phyloP scores from a whole-genome alignment of 2,113 vertebrate species.

The Ascaphus truei region DNA sequence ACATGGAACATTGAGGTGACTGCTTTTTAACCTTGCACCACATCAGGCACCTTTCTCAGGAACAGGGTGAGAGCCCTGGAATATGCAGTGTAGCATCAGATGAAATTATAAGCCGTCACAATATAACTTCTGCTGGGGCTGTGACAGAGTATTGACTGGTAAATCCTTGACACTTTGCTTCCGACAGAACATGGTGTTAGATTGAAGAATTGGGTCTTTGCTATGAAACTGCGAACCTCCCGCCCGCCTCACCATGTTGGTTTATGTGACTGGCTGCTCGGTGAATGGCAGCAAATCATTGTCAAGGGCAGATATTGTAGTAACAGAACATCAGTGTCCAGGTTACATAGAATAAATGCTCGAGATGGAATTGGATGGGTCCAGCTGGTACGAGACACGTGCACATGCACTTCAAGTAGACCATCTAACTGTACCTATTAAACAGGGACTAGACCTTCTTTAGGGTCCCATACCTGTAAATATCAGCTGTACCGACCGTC shows the following conservation, averaged over 20 bases:
- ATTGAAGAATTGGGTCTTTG: conserved; percentile 20
- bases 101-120: conserved; percentile 17
- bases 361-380: background rate
- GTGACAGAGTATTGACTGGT: conserved; percentile 17
- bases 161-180: conserved; percentile 24
- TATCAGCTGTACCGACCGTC: no score
- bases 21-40: no score
- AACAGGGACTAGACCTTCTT: no score
- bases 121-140: background rate
- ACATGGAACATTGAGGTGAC: no score
- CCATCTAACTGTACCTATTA: no score
- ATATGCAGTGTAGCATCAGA: no score
- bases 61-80: no score
- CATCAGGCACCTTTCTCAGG: no score
- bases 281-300: conserved; percentile 17
- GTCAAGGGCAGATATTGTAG: conserved; percentile 31
- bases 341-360: conserved; percentile 14
- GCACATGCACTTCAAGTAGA: no score
- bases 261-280: background rate
- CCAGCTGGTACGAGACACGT: background rate
- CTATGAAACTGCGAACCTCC: conserved; percentile 8
- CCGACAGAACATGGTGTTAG: conserved; percentile 19
- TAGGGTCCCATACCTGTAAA: no score
- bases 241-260: background rate
- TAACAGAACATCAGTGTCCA: background rate